Evolutionary conservation across 2,888 invertebrate genomes (phyloP).

Genomic region (Drosophila nigricruria): DNA sequence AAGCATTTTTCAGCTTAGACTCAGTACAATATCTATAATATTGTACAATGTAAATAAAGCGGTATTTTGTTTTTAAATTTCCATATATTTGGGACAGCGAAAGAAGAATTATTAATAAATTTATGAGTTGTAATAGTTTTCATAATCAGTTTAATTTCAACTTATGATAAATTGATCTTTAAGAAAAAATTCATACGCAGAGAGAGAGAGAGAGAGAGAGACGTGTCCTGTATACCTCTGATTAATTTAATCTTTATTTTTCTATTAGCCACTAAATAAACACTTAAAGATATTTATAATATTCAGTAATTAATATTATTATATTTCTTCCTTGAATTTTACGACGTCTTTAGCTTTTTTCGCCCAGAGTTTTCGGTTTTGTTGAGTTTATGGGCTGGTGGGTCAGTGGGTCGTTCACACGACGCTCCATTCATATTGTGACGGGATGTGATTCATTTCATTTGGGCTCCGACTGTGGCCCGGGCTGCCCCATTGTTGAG

Average conservation of each 20-base stretch:
- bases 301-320: not conserved
- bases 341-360: not conserved
- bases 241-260: too few relatives aligned
- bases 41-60: not conserved
- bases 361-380: constrained; percentile 29
- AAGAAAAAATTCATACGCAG: too few relatives aligned
- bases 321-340: not conserved
- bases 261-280: too few relatives aligned
- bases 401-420: constrained; percentile 60
- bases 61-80: too few relatives aligned
- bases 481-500: constrained; percentile 60
- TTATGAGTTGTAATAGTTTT: too few relatives aligned
- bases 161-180: too few relatives aligned
- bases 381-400: constrained; percentile 32
- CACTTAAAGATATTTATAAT: not conserved
- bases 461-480: constrained; percentile 23
- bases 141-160: too few relatives aligned
- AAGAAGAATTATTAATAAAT: too few relatives aligned
- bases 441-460: constrained; percentile 70
- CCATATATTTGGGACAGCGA: too few relatives aligned
- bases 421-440: constrained; percentile 60
- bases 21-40: not conserved
- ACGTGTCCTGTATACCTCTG: too few relatives aligned
- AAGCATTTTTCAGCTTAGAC: not conserved
- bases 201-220: too few relatives aligned